Base-by-base conservation (phyloP, 2,888 invertebrate genomes). In the Chirona hameri region DNA sequence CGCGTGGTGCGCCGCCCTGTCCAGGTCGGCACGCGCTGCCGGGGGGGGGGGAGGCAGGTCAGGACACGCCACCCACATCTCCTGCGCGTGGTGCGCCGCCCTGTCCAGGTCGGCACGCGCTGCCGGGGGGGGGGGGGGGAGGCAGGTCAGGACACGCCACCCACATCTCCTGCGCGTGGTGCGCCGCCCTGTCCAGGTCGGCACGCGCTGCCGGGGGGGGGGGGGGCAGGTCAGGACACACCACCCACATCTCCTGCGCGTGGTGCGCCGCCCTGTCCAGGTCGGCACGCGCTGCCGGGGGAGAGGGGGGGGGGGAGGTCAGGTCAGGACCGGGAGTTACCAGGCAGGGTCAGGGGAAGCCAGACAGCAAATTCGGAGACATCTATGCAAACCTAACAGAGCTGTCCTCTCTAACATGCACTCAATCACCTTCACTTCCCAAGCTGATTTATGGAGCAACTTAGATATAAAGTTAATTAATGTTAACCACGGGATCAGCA, bases 51-150 rank as follows among this genome's bases (percentile, higher is more conserved):
- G n/a, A n/a, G n/a, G n/a, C n/a, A n/a, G n/a, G n/a, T n/a, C n/a
- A n/a, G n/a, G 96, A 86, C 96, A 97, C 0, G 98, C 96, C 85
- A 96, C 93, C 98, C 98, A 98, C 85, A 98, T 90, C 52, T 95
- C 92, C 88, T 97, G 97, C 0, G 97, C 94, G 85, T 93, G 92
- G 69, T 93, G 92, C 0, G 93, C 85, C 72, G 85, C 85, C 83
- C 84, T 84, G 81, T 87, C 87, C 81, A 86, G 85, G 46, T 87
- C 85, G 52, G 86, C 85, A 27, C 86, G 84, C 9, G 83, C 84
- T 83, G 81, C 81, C 83, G 85, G 69, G 21, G 84, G 85, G 29
- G 29, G 29, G n/a, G n/a, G n/a, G n/a, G n/a, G n/a, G n/a, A n/a
- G n/a, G n/a, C n/a, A n/a, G n/a, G n/a, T n/a, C n/a, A n/a, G n/a